Percentiles rank a stretch among this genome's conserved stretches.
phyloP scores from a whole-genome alignment of 2,113 vertebrate species.

The Calonectris borealis region DNA sequence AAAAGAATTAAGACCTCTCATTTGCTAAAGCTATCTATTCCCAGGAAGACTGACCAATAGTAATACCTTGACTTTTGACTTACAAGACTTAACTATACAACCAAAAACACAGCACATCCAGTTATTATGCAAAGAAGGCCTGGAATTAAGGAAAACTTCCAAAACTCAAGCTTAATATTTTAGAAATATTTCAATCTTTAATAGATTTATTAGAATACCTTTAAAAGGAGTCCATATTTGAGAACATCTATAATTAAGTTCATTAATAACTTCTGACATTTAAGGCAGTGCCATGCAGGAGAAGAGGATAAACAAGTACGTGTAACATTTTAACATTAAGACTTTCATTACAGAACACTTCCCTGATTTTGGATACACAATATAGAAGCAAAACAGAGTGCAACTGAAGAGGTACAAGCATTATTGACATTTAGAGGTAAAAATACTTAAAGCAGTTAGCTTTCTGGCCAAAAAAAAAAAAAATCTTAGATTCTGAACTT shows the following conservation, averaged over 20 bases:
- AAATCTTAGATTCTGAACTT: background rate
- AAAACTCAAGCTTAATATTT: background rate
- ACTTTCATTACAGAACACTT: background rate
- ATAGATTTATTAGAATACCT: background rate
- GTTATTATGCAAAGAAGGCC: background rate
- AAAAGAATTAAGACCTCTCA: background rate
- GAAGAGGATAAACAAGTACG: slow-evolving; percentile 15
- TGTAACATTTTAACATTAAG: background rate
- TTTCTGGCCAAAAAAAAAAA: background rate
- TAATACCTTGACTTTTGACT: background rate
- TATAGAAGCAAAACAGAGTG: background rate
- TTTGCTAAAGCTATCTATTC: background rate
- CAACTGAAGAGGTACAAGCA: background rate
- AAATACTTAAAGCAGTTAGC: background rate
- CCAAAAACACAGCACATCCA: background rate
- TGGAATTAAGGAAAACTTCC: background rate
- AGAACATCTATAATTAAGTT: background rate
- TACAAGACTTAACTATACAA: background rate
- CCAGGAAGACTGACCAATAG: background rate
- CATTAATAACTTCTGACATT: slow-evolving; percentile 25
- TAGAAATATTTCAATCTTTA: background rate
- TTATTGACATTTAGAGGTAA: background rate
- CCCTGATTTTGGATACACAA: background rate
- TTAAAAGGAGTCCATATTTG: background rate
- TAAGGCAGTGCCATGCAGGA: background rate